Percentiles rank a stretch among this genome's conserved stretches.
These are phyloP conservation scores for Agrochola circellaris DNA, from an alignment of 2,888 invertebrate genomes.

Conservation along the genomic window DNA sequence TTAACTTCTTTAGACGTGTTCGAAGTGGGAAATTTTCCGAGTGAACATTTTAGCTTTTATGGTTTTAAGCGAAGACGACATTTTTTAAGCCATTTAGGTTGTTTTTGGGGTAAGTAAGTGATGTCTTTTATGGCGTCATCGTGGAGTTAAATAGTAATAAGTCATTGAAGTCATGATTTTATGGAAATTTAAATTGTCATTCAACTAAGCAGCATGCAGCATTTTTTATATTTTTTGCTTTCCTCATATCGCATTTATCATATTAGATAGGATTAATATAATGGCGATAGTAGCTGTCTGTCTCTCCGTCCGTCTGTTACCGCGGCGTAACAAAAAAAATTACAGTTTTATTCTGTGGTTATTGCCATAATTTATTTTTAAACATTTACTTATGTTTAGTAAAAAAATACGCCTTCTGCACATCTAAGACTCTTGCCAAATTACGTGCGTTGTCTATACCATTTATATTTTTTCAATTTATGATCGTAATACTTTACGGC, in stretches of 20 bases:
- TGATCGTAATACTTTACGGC: neutral
- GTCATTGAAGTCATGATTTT: neutral
- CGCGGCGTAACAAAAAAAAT: too few relatives aligned
- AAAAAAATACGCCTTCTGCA: too few relatives aligned
- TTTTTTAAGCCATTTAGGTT: neutral
- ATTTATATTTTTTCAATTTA: neutral
- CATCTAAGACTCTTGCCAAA: too few relatives aligned
- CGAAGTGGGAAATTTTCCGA: constrained; percentile 8
- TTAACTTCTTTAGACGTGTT: constrained; percentile 46
- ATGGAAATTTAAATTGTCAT: neutral
- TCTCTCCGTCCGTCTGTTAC: too few relatives aligned
- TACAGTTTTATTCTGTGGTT: too few relatives aligned
- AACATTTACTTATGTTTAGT: too few relatives aligned
- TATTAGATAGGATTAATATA: too few relatives aligned
- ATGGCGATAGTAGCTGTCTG: too few relatives aligned
- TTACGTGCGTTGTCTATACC: too few relatives aligned
- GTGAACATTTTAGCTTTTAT: constrained; percentile 26
- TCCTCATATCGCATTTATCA: too few relatives aligned
- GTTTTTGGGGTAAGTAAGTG: neutral
- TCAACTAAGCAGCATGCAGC: neutral
- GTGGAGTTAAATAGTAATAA: neutral
- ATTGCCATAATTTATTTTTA: too few relatives aligned
- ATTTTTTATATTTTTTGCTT: too few relatives aligned
- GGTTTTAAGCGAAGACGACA: neutral
- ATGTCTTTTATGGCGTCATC: neutral